Conservation (phyloP, 2,113 vertebrate genomes). For the Nycticorax nycticorax region DNA sequence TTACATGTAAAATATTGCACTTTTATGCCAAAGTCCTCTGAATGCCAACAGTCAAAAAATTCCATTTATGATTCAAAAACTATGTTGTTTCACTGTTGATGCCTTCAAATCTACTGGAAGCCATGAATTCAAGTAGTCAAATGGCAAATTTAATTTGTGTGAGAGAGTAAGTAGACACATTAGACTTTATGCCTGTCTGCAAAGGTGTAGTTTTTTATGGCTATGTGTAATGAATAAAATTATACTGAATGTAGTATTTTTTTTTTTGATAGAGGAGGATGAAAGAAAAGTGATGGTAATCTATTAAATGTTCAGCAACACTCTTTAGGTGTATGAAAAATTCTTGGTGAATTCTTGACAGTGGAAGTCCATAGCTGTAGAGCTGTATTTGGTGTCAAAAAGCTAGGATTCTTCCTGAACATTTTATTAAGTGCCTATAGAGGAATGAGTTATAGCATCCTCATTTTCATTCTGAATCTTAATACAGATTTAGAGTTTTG, state of each 20-base stretch:
- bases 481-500: background rate
- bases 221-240: background rate
- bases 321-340: background rate
- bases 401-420: background rate
- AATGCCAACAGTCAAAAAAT: slow-evolving; percentile 2
- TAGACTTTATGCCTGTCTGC: background rate
- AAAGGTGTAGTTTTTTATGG: background rate
- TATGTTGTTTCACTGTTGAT: background rate
- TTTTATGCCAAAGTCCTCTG: background rate
- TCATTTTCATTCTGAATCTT: background rate
- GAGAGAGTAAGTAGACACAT: background rate
- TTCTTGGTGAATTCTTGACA: background rate
- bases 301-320: background rate
- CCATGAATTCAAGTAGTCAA: background rate
- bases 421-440: background rate
- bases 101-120: background rate
- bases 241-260: background rate
- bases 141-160: background rate
- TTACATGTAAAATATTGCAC: background rate
- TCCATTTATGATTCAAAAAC: background rate
- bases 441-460: background rate
- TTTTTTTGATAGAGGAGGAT: background rate
- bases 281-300: background rate
- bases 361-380: background rate
- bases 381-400: background rate